Conservation (phyloP, 2,888 invertebrate genomes). For the Chrysolina haemoptera region DNA sequence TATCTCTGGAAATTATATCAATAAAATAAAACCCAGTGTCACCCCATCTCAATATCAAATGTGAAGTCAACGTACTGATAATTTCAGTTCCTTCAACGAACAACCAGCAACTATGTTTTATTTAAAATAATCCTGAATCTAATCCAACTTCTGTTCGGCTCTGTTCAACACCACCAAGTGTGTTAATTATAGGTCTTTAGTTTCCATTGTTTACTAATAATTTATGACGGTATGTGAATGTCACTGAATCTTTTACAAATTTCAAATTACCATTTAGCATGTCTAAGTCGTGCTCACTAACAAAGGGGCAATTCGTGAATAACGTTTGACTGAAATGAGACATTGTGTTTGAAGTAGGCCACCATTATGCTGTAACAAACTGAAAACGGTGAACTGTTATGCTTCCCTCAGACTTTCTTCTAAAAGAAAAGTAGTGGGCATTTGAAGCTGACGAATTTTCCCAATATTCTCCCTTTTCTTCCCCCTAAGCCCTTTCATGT, state of each 20-base stretch:
- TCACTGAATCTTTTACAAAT: constrained; percentile 35
- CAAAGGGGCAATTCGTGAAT: constrained; percentile 29
- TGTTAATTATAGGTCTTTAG: constrained; percentile 32
- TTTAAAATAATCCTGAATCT: neutral
- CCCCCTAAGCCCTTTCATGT: too few species aligned
- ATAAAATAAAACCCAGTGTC: too few species aligned
- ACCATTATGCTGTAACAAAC: neutral
- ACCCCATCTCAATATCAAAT: neutral
- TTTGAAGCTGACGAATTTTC: too few species aligned
- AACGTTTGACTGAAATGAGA: constrained; percentile 27
- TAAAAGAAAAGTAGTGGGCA: too few species aligned
- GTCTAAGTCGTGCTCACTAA: constrained; percentile 30
- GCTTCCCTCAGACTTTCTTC: neutral
- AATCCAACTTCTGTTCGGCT: neutral
- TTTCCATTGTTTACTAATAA: constrained; percentile 33
- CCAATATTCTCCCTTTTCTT: too few species aligned
- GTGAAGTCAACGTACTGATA: neutral
- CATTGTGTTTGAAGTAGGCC: constrained; percentile 28
- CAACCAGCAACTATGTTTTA: neutral
- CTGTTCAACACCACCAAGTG: constrained; percentile 23
- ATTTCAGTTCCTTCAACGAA: neutral
- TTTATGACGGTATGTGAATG: constrained; percentile 34
- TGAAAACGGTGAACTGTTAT: neutral
- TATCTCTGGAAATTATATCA: too few species aligned
- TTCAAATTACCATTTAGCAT: constrained; percentile 35